Evolutionary conservation across 2,113 vertebrate species (phyloP), one percentile per base, ranked within the genome.

Genomic region (Bettongia penicillata): DNA sequence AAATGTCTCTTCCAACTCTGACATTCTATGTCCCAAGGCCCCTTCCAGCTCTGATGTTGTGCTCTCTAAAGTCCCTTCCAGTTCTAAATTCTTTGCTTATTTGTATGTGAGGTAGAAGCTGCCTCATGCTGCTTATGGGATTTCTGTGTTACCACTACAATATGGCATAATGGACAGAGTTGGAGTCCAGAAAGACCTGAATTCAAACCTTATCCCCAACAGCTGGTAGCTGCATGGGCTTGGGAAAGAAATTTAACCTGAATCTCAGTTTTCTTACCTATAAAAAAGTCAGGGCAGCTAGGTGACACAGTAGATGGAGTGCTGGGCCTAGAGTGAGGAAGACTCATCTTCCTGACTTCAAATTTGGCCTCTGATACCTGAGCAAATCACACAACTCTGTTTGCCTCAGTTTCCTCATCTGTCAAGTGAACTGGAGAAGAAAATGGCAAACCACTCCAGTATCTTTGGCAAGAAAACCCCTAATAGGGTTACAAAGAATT

Each of bases 151-250:
- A 43, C 68, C 19, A 22, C 61, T 25, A 43, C n/a, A 84, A 43
- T 84, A 43, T 43, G 68, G n/a, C 5, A 23, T 22, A 43, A 11
- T 61, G 3, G 31, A 68, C 31, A 31, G 57, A 12, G 28, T 49
- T 93, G 89, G 55, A 47, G 43, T 37, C 68, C 53, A 95, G n/a
- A 47, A 90, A 12, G 11, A 22, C 25, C 3, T 31, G 28, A 0
- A 0, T 51, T 95, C 68, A 68, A 8, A 93, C 48, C 91, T 43
- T 53, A 68, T 28, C 43, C 37, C 90, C 16, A 55, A 31, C 25
- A 14, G 3, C 19, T 57, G 55, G 52, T 93, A 49, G 92, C 51
- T 93, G 89, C 90, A 94, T 92, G 96, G 94, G 55, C 92, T 94
- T 31, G 22, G n/a, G 68, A 50, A 91, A 94, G 51, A 47, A 31